phyloP scores from a whole-genome alignment of 2,113 vertebrate genomes.

The Labrus mixtus region DNA sequence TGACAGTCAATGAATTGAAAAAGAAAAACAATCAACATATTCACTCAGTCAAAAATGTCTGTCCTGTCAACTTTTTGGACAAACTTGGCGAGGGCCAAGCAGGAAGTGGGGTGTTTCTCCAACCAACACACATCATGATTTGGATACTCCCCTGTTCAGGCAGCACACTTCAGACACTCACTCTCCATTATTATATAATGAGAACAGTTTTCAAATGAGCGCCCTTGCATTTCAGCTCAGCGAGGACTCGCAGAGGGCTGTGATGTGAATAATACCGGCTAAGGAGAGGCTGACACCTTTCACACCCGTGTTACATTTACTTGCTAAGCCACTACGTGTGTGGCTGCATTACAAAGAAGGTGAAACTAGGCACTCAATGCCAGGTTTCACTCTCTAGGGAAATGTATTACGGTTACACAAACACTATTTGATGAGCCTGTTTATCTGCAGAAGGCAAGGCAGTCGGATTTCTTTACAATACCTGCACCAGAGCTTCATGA shows the following conservation, averaged over 20 bases:
- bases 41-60: background rate
- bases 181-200: slow-evolving; percentile 43
- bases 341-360: background rate
- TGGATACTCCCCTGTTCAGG: slow-evolving; percentile 21
- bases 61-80: slow-evolving; percentile 4
- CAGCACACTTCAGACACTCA: slow-evolving; percentile 27
- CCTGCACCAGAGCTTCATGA: slow-evolving; percentile 9
- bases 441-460: slow-evolving; percentile 32
- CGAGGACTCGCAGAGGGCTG: background rate
- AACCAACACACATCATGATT: slow-evolving; percentile 49
- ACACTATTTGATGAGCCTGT: slow-evolving; percentile 32
- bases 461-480: slow-evolving; percentile 12
- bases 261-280: slow-evolving; percentile 20
- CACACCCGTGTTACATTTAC: background rate
- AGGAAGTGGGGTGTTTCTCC: slow-evolving; percentile 49
- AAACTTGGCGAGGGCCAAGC: slow-evolving; percentile 5
- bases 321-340: background rate
- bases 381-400: slow-evolving; percentile 36
- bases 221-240: slow-evolving; percentile 3
- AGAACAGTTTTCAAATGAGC: slow-evolving; percentile 39
- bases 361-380: slow-evolving; percentile 8
- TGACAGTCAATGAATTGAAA: background rate
- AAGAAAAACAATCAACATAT: background rate
- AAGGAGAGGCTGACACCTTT: background rate
- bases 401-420: slow-evolving; percentile 39